A percentile compares a stretch with the other conserved stretches of the same genome.
Conservation (phyloP, 1,140 invertebrate genomes). For the Aphelenchoides fujianensis region DNA sequence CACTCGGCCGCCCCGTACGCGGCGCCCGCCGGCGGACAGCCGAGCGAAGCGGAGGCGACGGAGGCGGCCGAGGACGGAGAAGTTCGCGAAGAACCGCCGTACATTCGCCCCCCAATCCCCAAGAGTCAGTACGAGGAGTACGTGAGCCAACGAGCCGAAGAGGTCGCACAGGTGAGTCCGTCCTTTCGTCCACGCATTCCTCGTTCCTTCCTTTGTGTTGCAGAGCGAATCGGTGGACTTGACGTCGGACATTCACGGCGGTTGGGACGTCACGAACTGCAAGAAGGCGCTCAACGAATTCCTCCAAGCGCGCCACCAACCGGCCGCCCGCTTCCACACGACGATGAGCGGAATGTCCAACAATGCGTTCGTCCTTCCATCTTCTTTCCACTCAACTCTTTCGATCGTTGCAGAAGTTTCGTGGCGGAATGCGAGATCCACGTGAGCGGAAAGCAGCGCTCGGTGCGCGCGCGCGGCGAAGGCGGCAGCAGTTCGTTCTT, state of each 20-base stretch:
- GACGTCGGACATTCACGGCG: slow-evolving; percentile 44
- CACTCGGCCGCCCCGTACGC: too few species aligned
- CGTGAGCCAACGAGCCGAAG: slow-evolving; percentile 42
- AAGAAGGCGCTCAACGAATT: slow-evolving; percentile 43
- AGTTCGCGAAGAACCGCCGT: slow-evolving; percentile 26
- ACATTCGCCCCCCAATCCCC: not conserved
- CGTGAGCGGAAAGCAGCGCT: slow-evolving; percentile 6
- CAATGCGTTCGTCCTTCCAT: slow-evolving; percentile 30
- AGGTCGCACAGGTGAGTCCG: slow-evolving; percentile 25
- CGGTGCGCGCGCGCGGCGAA: slow-evolving; percentile 14
- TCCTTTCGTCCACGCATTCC: slow-evolving; percentile 1
- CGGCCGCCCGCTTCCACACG: slow-evolving; percentile 15
- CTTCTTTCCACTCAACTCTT: slow-evolving; percentile 12
- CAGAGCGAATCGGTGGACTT: slow-evolving; percentile 44
- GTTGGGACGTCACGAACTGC: slow-evolving; percentile 45
- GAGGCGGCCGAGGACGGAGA: too few species aligned
- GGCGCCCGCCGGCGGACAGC: too few species aligned
- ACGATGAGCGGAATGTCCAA: slow-evolving; percentile 15
- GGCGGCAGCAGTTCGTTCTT: too few species aligned
- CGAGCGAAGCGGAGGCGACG: too few species aligned
- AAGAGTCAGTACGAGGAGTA: slow-evolving; percentile 33
- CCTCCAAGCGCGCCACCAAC: slow-evolving; percentile 36
- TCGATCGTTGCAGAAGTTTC: slow-evolving; percentile 30
- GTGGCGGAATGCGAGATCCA: slow-evolving; percentile 28
- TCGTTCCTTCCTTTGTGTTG: slow-evolving; percentile 18